Base-by-base conservation (phyloP, 2,797 vertebrate species). In the Rhadinocentrus ornatus region DNA sequence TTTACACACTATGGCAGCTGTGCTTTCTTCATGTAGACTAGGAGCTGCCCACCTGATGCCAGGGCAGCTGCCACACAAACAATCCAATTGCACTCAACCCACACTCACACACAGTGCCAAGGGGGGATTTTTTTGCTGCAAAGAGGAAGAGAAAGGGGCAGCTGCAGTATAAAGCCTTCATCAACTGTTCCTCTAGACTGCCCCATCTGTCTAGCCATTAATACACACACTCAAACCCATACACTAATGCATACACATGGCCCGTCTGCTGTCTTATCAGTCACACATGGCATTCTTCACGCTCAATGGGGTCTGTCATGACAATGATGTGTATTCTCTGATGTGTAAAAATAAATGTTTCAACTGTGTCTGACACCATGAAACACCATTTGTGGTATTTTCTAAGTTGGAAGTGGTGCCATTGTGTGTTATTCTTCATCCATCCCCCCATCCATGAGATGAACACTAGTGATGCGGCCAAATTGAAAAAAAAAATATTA, bases 81-180 rank as follows among this genome's bases (percentile, higher is more conserved):
- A 69, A 56, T 54, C 68, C 60, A 74, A 62, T 68, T 48, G 57
- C 64, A 71, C 73, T 53, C 55, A 27, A 69, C 54, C 66, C 57
- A 55, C 53, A 29, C 60, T 50, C 67, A 46, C 68, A 59, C 13
- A 29, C 15, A 39, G 54, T 84, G 81, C 86, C 86, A 88, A 62
- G 60, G 66, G 61, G 79, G 73, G 20, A 70, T 81, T 77, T 82
- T 76, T 74, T 80, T 83, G 73, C 78, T 84, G 66, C 75, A 78
- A 75, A 86, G 78, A 67, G 79, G 77, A 81, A 79, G 80, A 85
- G 83, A 84, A 89, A 84, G 83, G 86, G 90, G 91, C 91, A 92
- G 92, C 90, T 92, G 91, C 88, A 87, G 84, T 70, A 78, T 84
- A 91, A 91, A 92, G 86, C 91, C 89, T 88, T 89, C 77, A 84